These are phyloP conservation scores for Typhlomys cinereus DNA, from an alignment of 2,113 vertebrate species.

Conservation along the genomic window DNA sequence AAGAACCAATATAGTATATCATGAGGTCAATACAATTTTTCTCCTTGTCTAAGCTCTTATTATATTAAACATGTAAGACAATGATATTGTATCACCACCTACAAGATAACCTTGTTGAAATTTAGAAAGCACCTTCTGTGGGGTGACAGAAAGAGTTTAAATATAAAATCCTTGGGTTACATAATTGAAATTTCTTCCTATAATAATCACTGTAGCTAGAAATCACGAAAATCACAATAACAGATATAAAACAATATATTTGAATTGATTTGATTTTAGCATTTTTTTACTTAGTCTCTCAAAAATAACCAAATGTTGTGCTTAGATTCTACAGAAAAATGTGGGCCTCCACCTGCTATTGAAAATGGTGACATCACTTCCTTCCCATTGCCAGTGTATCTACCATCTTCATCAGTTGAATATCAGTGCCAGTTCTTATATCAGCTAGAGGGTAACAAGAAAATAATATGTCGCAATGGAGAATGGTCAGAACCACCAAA, in stretches of 20 bases:
- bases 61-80: too few relatives aligned
- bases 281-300: not conserved
- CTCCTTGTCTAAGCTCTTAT: too few relatives aligned
- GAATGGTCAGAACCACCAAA: conserved; percentile 77
- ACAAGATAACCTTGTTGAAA: not conserved
- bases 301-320: not conserved
- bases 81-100: accelerated
- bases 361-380: conserved; percentile 42
- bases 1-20: too few relatives aligned
- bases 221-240: not conserved
- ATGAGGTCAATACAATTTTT: not conserved
- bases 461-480: conserved; percentile 74
- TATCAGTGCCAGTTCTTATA: conserved; percentile 41
- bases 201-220: not conserved
- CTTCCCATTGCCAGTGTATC: not conserved
- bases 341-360: conserved; percentile 46
- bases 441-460: not conserved
- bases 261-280: not conserved
- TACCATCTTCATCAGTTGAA: not conserved
- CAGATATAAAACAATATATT: not conserved
- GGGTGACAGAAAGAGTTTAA: not conserved
- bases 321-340: conserved; percentile 31
- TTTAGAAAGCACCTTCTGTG: not conserved
- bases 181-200: not conserved
- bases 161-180: not conserved